Base-by-base conservation (phyloP, 1,140 invertebrate genomes). In the Drosophila burlai region DNA sequence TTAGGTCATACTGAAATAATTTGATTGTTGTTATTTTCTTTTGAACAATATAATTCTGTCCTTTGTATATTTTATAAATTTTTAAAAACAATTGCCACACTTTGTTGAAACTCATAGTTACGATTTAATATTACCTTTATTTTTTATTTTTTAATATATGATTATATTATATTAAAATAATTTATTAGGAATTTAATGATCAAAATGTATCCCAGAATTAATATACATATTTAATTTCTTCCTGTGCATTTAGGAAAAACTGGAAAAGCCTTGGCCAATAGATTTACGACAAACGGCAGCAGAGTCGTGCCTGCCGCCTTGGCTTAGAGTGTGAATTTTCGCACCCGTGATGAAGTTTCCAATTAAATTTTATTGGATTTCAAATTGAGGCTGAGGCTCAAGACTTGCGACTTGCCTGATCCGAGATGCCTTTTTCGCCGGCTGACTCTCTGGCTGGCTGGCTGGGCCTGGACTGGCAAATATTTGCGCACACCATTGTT, bases 341-440 rank as follows among this genome's bases (percentile, higher is more conserved):
- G 84, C 89, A 91, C 89, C 89, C 83, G 89, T 91, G 89, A 91
- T 91, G 89, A 91, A 91, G 89, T 91, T 91, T 91, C 89, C 89
- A 91, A 91, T 91, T 91, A 91, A 91, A 91, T 91, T 91, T 91
- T 91, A 91, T 91, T 91, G 84, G 76, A 90, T 85, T 90, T 89
- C 85, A 89, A 89, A 89, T 89, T 89, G 84, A 89, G 81, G 81
- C 81, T 81, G 81, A 72, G 67, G 45, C 62, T 59, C 64, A 60
- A 77, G 76, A 46, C 58, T 74, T 4, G 52, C 49, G 52, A 31
- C 18, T 54, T 16, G 52, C 36, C 80, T 81, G 83, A 87, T 86
- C 83, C 68, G 47, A 64, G 50, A 71, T 76, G 64, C 46, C 78
- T 76, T 75, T 63, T 40, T 34, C 50, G 36, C 34, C 46, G 34